Base-by-base conservation (phyloP, 2,113 vertebrate genomes). In the Sakesphorus luctuosus region DNA sequence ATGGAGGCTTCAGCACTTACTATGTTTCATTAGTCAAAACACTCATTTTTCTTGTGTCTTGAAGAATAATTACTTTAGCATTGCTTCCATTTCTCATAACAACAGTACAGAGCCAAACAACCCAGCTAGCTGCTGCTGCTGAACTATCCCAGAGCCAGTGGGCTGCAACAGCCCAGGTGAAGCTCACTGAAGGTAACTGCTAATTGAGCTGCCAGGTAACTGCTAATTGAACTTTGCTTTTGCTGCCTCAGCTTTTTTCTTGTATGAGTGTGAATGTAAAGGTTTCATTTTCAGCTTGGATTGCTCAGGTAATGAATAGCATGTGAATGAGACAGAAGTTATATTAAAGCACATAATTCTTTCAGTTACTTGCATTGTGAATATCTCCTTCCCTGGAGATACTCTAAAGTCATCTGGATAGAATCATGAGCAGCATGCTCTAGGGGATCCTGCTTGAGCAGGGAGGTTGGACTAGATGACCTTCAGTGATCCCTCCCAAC, bases 21-120 rank as follows among this genome's bases (percentile, higher is more conserved):
- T 91, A 96, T 96, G 83, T 98, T 97, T 97, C 97, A 96, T 98
- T 98, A 98, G 94, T 89, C 94, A 95, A 97, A 96, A 96, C 66
- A 68, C 47, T 62, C 78, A 94, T 97, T 97, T 97, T 96, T 97
- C 81, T 95, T 86, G 21, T 88, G 71, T 68, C 95, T 93, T 52
- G 65, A 91, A 53, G 56, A 96, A 86, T 90, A 92, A 95, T 92
- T 91, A 93, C 97, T 93, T 90, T 17, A 96, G 40, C 77, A 71
- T 29, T 84, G 43, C 75, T 97, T 98, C 82, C 47, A 91, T 96
- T 96, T 84, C 92, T 76, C 76, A 59, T 69, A 55, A 61, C 95
- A 97, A 91, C 67, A 66, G 43, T 7, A 9, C 31, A 50, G 31
- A 93, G 26, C 24, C 66, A 76, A 96, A 85, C 75, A 83, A 58